Base-by-base conservation (phyloP, 2,113 vertebrate genomes). In the Coregonus clupeaformis region DNA sequence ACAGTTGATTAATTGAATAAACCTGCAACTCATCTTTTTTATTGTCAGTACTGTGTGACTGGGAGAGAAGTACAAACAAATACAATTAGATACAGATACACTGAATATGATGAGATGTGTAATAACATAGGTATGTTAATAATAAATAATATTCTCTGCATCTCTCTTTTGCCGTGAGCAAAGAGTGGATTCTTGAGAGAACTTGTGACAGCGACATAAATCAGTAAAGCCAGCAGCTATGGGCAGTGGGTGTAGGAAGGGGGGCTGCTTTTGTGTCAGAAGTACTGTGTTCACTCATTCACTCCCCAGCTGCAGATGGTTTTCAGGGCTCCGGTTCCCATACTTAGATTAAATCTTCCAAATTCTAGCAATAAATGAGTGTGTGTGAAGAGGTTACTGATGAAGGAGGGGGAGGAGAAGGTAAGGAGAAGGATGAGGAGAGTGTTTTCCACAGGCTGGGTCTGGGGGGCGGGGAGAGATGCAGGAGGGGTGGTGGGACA, bases 271-370 rank as follows among this genome's bases (percentile, higher is more conserved):
- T 74, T 73, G 60, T 52, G 60, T 49, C 4, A 14, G 14, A 14
- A 27, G 72, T 16, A 20, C 25, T 66, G 72, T 18, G 64, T 20
- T 66, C 64, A 29, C 64, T 66, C 42, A 66, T 74, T 74, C 62
- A 74, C 4, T 65, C n/a, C 72, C 45, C 71, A 74, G 62, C 22
- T 45, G 63, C 62, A 63, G 32, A n/a, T 14, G 2, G 62, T 65
- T 66, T 52, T 62, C 63, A 55, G 47, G 62, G 24, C 14, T 52
- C 42, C 5, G n/a, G 63, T 68, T 68, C 73, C 73, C 73, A 75
- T 75, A 30, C 66, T 68, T 68, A 68, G 73, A 75, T 75, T 67
- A 75, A 42, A 68, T 66, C 73, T 68, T 30, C 47, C 13, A 30
- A 30, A 29, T 36, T 13, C 73, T 5, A 30, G n/a, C 14, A 42